Evolutionary conservation across 2,888 invertebrate species (phyloP).

Genomic region (Griposia aprilina): DNA sequence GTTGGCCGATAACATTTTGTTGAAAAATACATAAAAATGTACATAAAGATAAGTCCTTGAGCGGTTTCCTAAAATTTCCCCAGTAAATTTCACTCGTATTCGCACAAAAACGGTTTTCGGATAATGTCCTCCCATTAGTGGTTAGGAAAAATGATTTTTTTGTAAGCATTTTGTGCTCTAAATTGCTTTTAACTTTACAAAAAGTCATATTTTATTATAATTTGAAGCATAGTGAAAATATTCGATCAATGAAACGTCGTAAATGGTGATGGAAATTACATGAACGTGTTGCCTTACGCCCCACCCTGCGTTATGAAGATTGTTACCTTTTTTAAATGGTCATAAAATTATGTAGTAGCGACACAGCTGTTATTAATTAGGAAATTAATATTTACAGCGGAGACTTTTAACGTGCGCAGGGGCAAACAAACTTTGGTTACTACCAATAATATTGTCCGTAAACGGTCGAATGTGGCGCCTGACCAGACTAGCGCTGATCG

Average conservation of each 20-base stretch:
- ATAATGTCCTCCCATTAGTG: constrained; percentile 85
- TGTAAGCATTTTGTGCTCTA: constrained; percentile 75
- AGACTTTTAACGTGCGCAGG: constrained; percentile 68
- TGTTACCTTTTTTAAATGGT: constrained; percentile 59
- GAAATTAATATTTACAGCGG: constrained; percentile 66
- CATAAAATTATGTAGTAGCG: constrained; percentile 65
- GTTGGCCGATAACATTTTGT: constrained; percentile 83
- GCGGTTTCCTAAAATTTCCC: constrained; percentile 80
- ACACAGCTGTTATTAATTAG: constrained; percentile 69
- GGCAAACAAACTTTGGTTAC: constrained; percentile 72
- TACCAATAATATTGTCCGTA: constrained; percentile 73
- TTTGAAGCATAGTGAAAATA: constrained; percentile 68
- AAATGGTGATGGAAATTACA: constrained; percentile 65
- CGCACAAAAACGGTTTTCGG: constrained; percentile 84
- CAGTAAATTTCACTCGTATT: constrained; percentile 84
- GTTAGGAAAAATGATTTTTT: constrained; percentile 81
- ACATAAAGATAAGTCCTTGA: constrained; percentile 85
- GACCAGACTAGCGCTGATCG: constrained; percentile 71
- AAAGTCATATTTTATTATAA: constrained; percentile 71
- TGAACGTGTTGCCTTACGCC: constrained; percentile 50
- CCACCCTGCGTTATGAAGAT: constrained; percentile 53
- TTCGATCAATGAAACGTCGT: constrained; percentile 62
- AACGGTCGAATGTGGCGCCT: constrained; percentile 75
- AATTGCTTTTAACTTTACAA: constrained; percentile 73
- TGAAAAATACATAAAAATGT: constrained; percentile 85